Base-by-base conservation (phyloP, 2,888 invertebrate genomes). In the Choristoneura rosaceana region DNA sequence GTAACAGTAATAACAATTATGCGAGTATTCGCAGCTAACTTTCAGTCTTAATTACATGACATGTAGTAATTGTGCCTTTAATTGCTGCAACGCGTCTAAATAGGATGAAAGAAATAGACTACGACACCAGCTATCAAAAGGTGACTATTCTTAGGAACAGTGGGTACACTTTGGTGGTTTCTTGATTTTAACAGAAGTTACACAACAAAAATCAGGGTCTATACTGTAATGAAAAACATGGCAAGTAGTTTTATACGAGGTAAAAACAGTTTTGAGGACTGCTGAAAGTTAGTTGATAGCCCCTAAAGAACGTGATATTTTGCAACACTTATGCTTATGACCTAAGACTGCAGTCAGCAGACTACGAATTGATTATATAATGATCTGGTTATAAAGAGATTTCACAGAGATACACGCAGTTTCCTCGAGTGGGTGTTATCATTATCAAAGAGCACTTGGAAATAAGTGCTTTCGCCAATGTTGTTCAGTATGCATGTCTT, bases 41-140 rank as follows among this genome's bases (percentile, higher is more conserved):
- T 79, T 76, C 77, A 75, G 78, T 79, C 80, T 81, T 78, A 74
- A 75, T 79, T 76, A 71, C 69, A 78, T 76, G 77, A 55, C 79
- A 78, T 81, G 80, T 82, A 64, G 74, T 75, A 77, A 78, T 73
- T 80, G 77, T 75, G 45, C 76, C 71, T 79, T 79, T 81, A 81
- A 84, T 84, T 79, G 78, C 74, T 45, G 74, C 75, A 76, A 79
- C 74, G 60, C 68, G 76, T 79, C 81, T 79, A 76, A 78, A 74
- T 73, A 74, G 73, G 59, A 74, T 74, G 38, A 50, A 71, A 68
- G 50, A 73, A 63, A 64, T 47, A 47, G n/a, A 33, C 45, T 47
- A 25, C 45, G 43, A 55, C 45, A 61, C 43, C 62, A 25, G 41
- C 47, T 55, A 71, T 62, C 45, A 43, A 61, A 58, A 17, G 12